These are phyloP conservation scores for Peromyscus maniculatus DNA, from an alignment of 2,113 vertebrate genomes.

Conservation along the genomic window DNA sequence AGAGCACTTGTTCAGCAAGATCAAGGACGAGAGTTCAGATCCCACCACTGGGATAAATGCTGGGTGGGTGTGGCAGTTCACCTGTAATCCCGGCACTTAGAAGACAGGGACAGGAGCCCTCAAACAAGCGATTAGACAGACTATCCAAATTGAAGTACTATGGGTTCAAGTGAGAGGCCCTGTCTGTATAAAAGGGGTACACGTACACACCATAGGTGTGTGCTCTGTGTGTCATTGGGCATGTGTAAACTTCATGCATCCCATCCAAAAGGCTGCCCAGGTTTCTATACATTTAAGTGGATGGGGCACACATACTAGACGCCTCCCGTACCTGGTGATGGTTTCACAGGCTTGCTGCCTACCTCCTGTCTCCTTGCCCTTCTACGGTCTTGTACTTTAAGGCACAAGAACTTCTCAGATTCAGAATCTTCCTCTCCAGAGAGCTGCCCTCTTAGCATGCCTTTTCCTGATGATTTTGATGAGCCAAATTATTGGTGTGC, in stretches of 20 bases:
- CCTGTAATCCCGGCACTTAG: not conserved
- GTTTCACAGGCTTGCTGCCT: not conserved
- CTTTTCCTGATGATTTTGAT: constrained; percentile 32
- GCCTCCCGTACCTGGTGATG: not conserved
- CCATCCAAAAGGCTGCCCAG: not conserved
- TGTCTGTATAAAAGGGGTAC: not conserved
- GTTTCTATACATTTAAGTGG: not conserved
- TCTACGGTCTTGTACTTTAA: not conserved
- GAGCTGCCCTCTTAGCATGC: not conserved
- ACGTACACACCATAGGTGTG: not conserved
- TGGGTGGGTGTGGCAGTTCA: not conserved
- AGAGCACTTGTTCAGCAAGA: not conserved
- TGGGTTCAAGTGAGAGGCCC: not conserved
- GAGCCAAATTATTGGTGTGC: constrained; percentile 22
- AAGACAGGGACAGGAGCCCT: not conserved
- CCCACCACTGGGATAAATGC: not conserved
- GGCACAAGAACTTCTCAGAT: not conserved
- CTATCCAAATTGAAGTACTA: too few relatives aligned
- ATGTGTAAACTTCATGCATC: not conserved
- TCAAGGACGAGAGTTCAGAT: not conserved
- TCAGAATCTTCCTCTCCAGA: not conserved
- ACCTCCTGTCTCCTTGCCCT: not conserved
- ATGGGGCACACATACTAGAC: not conserved
- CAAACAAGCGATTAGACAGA: not conserved
- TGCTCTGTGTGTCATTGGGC: not conserved